phyloP scores from a whole-genome alignment of 2,797 vertebrate species.

The Kryptolebias ocellatus region DNA sequence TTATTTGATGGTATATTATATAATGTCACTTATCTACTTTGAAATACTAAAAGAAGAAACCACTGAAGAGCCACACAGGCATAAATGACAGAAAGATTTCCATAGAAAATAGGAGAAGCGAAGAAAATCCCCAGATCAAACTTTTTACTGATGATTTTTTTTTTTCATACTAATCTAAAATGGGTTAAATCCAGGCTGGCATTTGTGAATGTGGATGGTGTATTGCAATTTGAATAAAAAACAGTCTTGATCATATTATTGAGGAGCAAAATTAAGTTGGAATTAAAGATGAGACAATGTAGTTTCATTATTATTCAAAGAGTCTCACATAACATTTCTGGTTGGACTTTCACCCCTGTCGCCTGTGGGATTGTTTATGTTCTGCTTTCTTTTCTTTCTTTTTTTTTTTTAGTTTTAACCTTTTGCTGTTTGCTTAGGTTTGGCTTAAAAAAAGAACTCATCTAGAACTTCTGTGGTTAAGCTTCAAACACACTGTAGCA shows the following conservation, averaged over 20 bases:
- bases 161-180: neutral
- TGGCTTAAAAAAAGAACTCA: neutral
- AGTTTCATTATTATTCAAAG: no score
- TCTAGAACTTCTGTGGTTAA: neutral
- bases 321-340: no score
- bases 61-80: neutral
- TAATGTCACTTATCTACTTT: constrained; percentile 2
- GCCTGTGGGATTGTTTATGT: neutral
- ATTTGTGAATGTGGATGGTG: neutral
- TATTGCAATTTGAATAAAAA: no score
- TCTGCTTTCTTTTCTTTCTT: neutral
- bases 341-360: no score
- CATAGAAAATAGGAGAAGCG: neutral
- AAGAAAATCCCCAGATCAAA: neutral
- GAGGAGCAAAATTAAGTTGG: no score
- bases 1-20: constrained; percentile 9
- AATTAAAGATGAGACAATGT: no score
- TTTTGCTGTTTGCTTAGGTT: neutral
- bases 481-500: neutral
- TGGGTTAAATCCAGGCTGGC: neutral
- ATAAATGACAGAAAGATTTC: neutral
- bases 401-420: neutral
- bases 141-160: no score
- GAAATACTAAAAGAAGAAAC: neutral
- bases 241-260: no score